Percentiles rank a stretch among this genome's conserved stretches.
Evolutionary conservation across 2,888 invertebrate species (phyloP).

Genomic region (Himalopsyche kuldschensis): DNA sequence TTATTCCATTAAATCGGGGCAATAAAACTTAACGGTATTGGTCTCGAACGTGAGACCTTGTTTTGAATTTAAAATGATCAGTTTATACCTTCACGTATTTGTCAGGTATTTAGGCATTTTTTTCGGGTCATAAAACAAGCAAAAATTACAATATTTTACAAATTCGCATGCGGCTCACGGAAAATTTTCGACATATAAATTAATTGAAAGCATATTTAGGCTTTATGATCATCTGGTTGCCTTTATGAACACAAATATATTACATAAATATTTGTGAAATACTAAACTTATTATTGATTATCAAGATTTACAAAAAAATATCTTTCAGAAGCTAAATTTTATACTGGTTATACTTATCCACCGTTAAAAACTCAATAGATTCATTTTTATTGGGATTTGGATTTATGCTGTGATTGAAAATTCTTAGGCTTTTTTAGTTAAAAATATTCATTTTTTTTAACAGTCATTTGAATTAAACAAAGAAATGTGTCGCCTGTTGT

Average conservation of each 20-base stretch:
- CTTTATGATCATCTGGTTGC: background rate
- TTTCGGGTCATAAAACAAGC: background rate
- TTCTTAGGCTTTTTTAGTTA: too few relatives aligned
- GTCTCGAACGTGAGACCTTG: conserved; percentile 14
- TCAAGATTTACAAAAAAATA: too few relatives aligned
- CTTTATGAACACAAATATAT: background rate
- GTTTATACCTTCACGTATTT: background rate
- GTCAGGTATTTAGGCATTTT: background rate
- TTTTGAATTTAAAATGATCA: conserved; percentile 11
- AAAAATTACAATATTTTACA: background rate
- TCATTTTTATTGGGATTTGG: too few relatives aligned
- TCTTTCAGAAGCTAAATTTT: too few relatives aligned
- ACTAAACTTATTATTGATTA: too few relatives aligned
- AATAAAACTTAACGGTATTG: conserved; percentile 32
- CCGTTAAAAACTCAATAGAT: too few relatives aligned
- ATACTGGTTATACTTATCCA: too few relatives aligned
- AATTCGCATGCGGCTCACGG: background rate
- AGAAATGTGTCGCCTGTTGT: too few relatives aligned
- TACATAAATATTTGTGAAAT: too few relatives aligned
- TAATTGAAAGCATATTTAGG: background rate
- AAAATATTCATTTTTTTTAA: too few relatives aligned
- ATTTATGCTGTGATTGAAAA: too few relatives aligned
- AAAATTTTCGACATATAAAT: background rate
- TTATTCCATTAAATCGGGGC: conserved; percentile 29
- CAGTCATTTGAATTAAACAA: too few relatives aligned